Percentiles rank a stretch among this genome's conserved stretches.
phyloP scores from a whole-genome alignment of 2,113 vertebrate genomes.

The Tychaedon coryphoeus region DNA sequence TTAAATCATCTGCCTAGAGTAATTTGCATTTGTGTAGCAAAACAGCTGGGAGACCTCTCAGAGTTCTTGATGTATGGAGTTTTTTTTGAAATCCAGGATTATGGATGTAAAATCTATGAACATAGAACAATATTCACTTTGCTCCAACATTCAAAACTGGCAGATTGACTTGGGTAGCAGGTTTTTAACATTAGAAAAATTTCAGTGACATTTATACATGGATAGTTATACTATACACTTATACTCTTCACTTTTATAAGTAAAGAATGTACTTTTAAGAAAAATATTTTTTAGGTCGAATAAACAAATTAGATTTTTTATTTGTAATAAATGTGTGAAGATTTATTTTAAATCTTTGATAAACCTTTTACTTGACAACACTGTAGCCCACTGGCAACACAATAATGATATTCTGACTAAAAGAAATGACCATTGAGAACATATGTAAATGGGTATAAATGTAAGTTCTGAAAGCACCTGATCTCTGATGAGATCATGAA shows the following conservation, averaged over 20 bases:
- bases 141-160: neutral
- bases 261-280: neutral
- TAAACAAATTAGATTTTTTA: neutral
- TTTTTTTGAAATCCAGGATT: neutral
- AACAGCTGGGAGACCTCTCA: neutral
- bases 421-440: neutral
- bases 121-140: neutral
- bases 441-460: fast-evolving
- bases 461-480: neutral
- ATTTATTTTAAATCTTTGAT: neutral
- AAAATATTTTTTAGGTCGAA: neutral
- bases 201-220: neutral
- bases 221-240: neutral
- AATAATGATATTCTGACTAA: neutral
- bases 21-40: neutral
- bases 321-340: neutral
- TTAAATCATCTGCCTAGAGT: neutral
- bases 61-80: neutral
- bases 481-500: neutral
- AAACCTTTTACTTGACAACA: neutral
- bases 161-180: neutral
- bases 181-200: neutral
- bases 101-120: neutral
- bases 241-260: neutral
- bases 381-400: neutral